Conservation (phyloP, 2,113 vertebrate genomes). For the Tor tambroides region DNA sequence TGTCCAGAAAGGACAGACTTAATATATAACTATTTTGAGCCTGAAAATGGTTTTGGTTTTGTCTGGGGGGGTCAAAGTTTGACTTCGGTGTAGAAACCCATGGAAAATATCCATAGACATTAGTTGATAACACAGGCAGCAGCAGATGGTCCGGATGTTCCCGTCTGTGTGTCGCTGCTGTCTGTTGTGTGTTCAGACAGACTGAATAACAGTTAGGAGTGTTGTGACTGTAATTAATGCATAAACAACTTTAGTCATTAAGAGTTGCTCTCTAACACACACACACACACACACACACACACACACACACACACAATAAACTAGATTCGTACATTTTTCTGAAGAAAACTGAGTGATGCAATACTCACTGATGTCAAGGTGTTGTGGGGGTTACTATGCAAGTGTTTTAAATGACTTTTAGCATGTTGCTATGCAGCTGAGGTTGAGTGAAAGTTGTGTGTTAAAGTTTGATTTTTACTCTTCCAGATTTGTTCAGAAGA, state of each 20-base stretch:
- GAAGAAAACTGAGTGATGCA: neutral
- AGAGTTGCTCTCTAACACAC: neutral
- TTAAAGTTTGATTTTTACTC: slow-evolving; percentile 5
- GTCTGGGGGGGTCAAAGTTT: neutral
- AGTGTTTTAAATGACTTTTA: neutral
- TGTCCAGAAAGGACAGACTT: neutral
- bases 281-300: neutral
- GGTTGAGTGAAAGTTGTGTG: neutral
- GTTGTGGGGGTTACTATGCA: neutral
- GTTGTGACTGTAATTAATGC: neutral
- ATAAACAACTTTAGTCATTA: neutral
- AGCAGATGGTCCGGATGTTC: slow-evolving; percentile 14
- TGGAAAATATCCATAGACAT: neutral
- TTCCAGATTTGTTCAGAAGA: neutral
- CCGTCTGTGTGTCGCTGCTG: slow-evolving; percentile 16
- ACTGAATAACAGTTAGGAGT: slow-evolving; percentile 4
- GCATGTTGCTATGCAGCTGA: neutral
- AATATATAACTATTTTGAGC: neutral
- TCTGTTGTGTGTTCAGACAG: slow-evolving; percentile 19
- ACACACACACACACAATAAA: slow-evolving; percentile 2
- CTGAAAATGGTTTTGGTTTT: neutral
- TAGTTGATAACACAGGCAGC: too few species aligned
- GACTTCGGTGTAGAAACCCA: neutral
- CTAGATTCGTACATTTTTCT: neutral
- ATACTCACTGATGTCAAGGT: neutral